phyloP scores from a whole-genome alignment of 2,888 invertebrate genomes.

The Drosophila koepferae region DNA sequence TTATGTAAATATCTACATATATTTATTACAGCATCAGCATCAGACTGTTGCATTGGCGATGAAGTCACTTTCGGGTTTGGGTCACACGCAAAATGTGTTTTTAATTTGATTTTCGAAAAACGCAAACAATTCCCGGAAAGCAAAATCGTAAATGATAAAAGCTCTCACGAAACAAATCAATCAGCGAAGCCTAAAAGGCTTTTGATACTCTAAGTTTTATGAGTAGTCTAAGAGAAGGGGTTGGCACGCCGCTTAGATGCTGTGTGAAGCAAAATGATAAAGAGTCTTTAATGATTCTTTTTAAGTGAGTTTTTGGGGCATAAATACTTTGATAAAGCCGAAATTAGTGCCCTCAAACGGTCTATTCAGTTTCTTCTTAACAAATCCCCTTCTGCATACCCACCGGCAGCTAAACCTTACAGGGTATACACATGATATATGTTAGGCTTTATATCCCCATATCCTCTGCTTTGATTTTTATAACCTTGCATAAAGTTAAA shows the following conservation, averaged over 20 bases:
- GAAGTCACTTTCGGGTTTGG: constrained; percentile 35
- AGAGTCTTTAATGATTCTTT: background rate
- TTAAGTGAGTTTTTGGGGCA: too few relatives aligned
- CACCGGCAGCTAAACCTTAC: background rate
- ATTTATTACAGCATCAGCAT: constrained; percentile 56
- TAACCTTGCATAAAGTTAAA: constrained; percentile 18
- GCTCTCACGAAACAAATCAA: constrained; percentile 61
- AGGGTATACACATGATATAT: constrained; percentile 38
- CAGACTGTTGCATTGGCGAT: constrained; percentile 37
- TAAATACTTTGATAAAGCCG: too few relatives aligned
- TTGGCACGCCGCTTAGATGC: background rate
- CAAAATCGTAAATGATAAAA: constrained; percentile 52
- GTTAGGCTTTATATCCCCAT: constrained; percentile 17
- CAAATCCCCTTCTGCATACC: background rate
- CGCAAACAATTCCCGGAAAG: constrained; percentile 54
- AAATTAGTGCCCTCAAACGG: too few relatives aligned
- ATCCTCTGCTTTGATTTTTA: constrained; percentile 21
- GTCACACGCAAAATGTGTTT: constrained; percentile 54
- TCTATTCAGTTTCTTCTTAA: background rate
- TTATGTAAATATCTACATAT: background rate
- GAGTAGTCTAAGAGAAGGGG: background rate
- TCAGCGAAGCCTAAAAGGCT: constrained; percentile 46
- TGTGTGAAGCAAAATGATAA: background rate
- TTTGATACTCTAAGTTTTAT: constrained; percentile 29
- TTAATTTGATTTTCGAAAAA: constrained; percentile 62